Evolutionary conservation across 2,113 vertebrate species (phyloP).

Genomic region (Catharus minimus): DNA sequence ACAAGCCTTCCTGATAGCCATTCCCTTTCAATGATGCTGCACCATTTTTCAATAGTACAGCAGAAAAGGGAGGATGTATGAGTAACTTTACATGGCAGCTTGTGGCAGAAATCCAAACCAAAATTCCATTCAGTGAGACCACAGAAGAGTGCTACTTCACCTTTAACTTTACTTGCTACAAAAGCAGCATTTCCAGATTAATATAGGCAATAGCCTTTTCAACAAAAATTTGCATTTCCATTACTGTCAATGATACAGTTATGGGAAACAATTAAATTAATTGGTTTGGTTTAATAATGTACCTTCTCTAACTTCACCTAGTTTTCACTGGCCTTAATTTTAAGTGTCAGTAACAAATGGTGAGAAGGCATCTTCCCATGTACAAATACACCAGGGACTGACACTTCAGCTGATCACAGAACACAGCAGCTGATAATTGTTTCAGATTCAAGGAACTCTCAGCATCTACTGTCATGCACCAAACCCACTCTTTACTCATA

Average conservation of each 20-base stretch:
- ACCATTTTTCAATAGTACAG: neutral
- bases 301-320: neutral
- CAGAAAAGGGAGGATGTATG: neutral
- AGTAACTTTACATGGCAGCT: neutral
- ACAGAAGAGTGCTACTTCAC: neutral
- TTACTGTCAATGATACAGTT: neutral
- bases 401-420: constrained; percentile 28
- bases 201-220: neutral
- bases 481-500: constrained; percentile 34
- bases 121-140: neutral
- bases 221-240: neutral
- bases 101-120: neutral
- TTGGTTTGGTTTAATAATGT: neutral
- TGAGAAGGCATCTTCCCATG: constrained; percentile 6
- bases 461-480: neutral
- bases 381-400: neutral
- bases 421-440: constrained; percentile 25
- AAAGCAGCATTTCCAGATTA: neutral
- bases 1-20: neutral
- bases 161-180: neutral
- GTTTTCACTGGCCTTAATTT: constrained; percentile 53
- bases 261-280: constrained; percentile 9
- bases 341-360: constrained; percentile 6
- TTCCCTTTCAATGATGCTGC: neutral
- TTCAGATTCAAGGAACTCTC: constrained; percentile 52